These are phyloP conservation scores for Sphenopsis melanotis DNA, from an alignment of 2,797 vertebrate species.

Conservation along the genomic window DNA sequence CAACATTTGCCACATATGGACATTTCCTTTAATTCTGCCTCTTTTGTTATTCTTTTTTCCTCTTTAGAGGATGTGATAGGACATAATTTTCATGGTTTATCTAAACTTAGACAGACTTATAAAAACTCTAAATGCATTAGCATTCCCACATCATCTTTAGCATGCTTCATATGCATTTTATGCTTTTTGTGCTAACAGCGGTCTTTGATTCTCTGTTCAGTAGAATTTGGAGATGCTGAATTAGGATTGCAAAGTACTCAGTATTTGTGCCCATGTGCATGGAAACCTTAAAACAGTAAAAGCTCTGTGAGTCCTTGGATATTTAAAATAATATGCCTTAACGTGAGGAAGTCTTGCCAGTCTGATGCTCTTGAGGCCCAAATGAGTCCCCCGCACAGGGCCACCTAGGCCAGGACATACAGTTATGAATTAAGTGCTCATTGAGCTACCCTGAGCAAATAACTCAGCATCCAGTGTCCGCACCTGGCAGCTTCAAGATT, in stretches of 20 bases:
- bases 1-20: not conserved
- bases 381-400: accelerated
- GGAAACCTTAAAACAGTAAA: not conserved
- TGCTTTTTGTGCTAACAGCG: not conserved
- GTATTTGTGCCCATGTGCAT: accelerated
- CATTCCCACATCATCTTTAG: not conserved
- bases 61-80: not conserved
- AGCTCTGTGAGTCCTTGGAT: not conserved
- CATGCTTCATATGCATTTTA: not conserved
- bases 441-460: not conserved
- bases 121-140: not conserved
- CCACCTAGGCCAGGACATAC: not conserved
- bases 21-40: not conserved
- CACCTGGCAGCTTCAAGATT: not conserved
- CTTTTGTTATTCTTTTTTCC: not conserved
- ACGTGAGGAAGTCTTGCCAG: not conserved
- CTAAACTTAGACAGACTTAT: not conserved
- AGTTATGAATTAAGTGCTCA: not conserved
- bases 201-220: not conserved
- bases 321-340: not conserved
- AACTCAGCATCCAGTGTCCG: not conserved
- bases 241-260: not conserved
- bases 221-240: not conserved
- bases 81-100: not conserved
- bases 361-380: not conserved